phyloP scores from a whole-genome alignment of 2,113 vertebrate species.

The Bolborhynchus lineola region DNA sequence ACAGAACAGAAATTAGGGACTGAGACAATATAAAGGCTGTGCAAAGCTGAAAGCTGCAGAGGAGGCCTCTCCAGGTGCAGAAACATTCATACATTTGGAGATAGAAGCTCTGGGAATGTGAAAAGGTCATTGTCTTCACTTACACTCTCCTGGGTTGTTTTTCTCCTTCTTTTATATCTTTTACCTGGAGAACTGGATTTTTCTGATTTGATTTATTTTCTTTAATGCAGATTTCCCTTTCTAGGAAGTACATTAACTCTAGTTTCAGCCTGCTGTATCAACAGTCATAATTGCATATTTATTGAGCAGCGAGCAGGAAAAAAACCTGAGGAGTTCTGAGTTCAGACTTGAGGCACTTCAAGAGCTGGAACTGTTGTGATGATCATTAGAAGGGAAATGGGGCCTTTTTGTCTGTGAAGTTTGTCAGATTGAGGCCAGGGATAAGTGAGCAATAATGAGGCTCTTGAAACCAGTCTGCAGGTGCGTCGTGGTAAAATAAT shows the following conservation, averaged over 20 bases:
- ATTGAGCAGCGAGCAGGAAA: slow-evolving; percentile 21
- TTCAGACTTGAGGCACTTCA: not conserved
- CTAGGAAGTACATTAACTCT: slow-evolving; percentile 45
- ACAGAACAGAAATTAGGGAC: not conserved
- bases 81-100: not conserved
- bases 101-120: slow-evolving; percentile 16
- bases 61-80: slow-evolving; percentile 13
- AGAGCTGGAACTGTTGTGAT: not conserved
- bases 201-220: not conserved
- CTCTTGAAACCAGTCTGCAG: slow-evolving; percentile 57
- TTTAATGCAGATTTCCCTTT: not conserved
- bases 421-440: slow-evolving; percentile 16
- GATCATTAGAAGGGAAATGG: slow-evolving; percentile 44
- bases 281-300: slow-evolving; percentile 27
- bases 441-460: slow-evolving; percentile 32
- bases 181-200: not conserved
- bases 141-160: not conserved
- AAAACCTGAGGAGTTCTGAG: not conserved
- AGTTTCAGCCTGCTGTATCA: slow-evolving; percentile 2
- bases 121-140: slow-evolving; percentile 3
- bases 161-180: not conserved
- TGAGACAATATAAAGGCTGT: not conserved
- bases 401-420: slow-evolving; percentile 32
- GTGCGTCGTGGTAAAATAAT: slow-evolving; percentile 44
- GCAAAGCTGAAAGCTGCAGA: not conserved